phyloP scores from a whole-genome alignment of 1,140 invertebrate genomes.

The Cecropterus lyciades region DNA sequence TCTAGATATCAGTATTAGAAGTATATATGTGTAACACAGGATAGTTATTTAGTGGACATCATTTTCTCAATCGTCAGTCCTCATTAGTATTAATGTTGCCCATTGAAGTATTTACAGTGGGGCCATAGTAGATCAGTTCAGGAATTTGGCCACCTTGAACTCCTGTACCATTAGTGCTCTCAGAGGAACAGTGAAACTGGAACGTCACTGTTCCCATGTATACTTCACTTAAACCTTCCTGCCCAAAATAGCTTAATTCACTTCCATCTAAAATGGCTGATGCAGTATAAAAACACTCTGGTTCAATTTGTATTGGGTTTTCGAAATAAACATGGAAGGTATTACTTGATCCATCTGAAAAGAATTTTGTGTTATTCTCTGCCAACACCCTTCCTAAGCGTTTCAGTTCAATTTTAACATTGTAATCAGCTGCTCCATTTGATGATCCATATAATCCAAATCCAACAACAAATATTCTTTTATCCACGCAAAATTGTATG shows the following conservation, averaged over 20 bases:
- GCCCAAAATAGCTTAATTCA: slow-evolving; percentile 97
- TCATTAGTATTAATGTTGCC: slow-evolving; percentile 64
- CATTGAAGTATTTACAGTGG: slow-evolving; percentile 82
- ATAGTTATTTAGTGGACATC: slow-evolving; percentile 59
- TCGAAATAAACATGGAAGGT: slow-evolving; percentile 97
- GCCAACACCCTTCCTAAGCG: slow-evolving; percentile 93
- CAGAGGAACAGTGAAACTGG: slow-evolving; percentile 97
- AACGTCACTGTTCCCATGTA: slow-evolving; percentile 95
- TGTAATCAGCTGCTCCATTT: slow-evolving; percentile 95
- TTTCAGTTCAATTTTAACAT: slow-evolving; percentile 95
- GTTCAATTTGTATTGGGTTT: slow-evolving; percentile 96
- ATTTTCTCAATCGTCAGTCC: slow-evolving; percentile 71
- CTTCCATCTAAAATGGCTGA: slow-evolving; percentile 95
- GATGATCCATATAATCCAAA: slow-evolving; percentile 97
- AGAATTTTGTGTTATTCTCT: slow-evolving; percentile 96
- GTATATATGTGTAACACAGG: slow-evolving; percentile 50
- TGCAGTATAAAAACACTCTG: slow-evolving; percentile 95
- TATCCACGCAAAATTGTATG: slow-evolving; percentile 97
- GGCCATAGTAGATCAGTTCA: slow-evolving; percentile 96
- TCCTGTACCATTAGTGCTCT: slow-evolving; percentile 97
- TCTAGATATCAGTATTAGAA: slow-evolving; percentile 35
- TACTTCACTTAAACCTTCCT: slow-evolving; percentile 96
- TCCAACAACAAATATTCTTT: slow-evolving; percentile 95
- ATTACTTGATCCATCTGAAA: slow-evolving; percentile 96
- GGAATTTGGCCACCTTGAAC: slow-evolving; percentile 97